phyloP scores from a whole-genome alignment of 2,888 invertebrate genomes.

The Trachelus iudaicus region DNA sequence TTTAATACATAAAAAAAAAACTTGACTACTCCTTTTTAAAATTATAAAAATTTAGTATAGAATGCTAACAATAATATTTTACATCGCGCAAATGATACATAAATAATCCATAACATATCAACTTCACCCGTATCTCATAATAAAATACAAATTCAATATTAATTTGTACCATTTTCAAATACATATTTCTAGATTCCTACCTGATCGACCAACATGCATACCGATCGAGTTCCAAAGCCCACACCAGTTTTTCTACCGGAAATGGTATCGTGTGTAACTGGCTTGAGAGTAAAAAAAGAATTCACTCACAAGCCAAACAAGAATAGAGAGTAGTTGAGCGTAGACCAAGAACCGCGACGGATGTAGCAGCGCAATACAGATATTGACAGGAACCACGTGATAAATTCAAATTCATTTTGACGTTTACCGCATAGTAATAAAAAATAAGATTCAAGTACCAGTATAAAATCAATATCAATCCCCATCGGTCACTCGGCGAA shows the following conservation, averaged over 20 bases:
- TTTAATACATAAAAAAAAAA: no score
- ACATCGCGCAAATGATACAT: neutral
- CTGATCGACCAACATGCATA: neutral
- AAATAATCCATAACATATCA: neutral
- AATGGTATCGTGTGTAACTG: constrained; percentile 16
- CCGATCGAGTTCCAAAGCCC: neutral
- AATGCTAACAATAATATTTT: no score
- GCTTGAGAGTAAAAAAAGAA: constrained; percentile 52
- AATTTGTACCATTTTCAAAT: neutral
- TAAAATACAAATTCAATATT: neutral
- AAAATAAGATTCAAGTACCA: neutral
- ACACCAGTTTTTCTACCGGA: constrained; percentile 15
- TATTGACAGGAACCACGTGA: constrained; percentile 38
- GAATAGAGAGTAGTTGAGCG: constrained; percentile 55
- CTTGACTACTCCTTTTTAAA: no score
- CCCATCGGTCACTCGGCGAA: neutral
- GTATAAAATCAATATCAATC: neutral
- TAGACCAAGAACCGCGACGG: constrained; percentile 53
- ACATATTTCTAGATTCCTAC: neutral
- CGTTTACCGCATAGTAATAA: neutral
- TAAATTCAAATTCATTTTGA: neutral
- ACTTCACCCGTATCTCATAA: neutral
- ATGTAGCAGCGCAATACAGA: constrained; percentile 32
- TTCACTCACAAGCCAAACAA: constrained; percentile 44
- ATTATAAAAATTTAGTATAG: no score